A percentile compares a stretch with the other conserved stretches of the same genome.
phyloP scores from a whole-genome alignment of 2,113 vertebrate species.

The Progne subis region DNA sequence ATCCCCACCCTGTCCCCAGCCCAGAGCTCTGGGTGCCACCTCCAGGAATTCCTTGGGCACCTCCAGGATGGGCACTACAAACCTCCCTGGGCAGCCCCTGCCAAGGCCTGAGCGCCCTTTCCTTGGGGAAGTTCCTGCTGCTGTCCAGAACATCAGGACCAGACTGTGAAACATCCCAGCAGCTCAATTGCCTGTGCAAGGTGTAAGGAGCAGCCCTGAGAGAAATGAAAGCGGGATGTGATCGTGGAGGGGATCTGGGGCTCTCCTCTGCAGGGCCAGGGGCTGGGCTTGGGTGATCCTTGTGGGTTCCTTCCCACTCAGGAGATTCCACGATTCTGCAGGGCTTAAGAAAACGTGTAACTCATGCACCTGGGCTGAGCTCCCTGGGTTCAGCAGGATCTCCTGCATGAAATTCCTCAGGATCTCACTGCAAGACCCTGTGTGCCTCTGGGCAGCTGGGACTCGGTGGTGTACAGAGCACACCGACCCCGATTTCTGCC shows the following conservation, averaged over 20 bases:
- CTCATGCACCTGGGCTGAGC: neutral
- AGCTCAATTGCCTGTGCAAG: accelerated
- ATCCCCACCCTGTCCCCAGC: neutral
- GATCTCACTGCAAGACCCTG: accelerated
- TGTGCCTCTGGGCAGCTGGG: neutral
- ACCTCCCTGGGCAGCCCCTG: neutral
- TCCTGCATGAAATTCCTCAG: accelerated
- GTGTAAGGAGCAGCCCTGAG: neutral
- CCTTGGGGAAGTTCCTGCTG: neutral
- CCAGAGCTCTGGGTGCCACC: accelerated
- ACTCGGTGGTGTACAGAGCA: accelerated
- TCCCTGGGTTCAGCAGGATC: neutral
- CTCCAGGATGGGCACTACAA: neutral
- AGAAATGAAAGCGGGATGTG: too few relatives aligned
- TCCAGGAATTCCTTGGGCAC: accelerated
- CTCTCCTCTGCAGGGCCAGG: neutral
- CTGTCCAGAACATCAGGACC: neutral
- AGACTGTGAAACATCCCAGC: accelerated
- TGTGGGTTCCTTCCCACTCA: neutral
- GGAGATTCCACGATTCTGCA: neutral
- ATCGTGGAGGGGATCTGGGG: neutral
- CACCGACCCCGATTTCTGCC: accelerated
- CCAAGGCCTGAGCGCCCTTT: accelerated
- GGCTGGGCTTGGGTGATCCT: neutral
- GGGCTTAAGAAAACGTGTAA: accelerated